Evolutionary conservation across 2,113 vertebrate genomes (phyloP).

Genomic region (Burhinus bistriatus): DNA sequence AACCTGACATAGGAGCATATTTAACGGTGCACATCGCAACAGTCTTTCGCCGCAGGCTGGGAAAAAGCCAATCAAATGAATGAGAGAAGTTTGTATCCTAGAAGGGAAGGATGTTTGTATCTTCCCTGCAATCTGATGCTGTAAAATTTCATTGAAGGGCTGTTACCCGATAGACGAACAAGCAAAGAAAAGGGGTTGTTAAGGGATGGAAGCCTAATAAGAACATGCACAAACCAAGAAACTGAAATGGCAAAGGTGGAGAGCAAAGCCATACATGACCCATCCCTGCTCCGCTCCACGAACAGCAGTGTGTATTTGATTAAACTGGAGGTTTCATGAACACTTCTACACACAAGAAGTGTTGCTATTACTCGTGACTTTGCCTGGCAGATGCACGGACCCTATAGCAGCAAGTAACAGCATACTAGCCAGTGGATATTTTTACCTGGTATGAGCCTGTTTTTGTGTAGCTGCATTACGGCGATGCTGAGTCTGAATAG

Average conservation of each 20-base stretch:
- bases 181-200: not conserved
- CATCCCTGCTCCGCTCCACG: not conserved
- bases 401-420: not conserved
- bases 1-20: not conserved
- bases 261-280: not conserved
- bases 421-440: not conserved
- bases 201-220: not conserved
- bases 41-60: not conserved
- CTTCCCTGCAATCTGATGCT: not conserved
- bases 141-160: not conserved
- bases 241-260: not conserved
- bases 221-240: not conserved
- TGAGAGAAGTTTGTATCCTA: not conserved
- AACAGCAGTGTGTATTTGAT: rapidly evolving
- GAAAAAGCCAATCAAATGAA: not conserved
- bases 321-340: not conserved
- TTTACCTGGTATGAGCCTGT: not conserved
- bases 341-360: not conserved
- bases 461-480: not conserved
- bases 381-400: not conserved
- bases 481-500: not conserved
- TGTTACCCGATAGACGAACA: not conserved
- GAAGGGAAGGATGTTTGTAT: not conserved
- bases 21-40: not conserved
- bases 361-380: not conserved